Percentiles rank a stretch among this genome's conserved stretches.
These are phyloP conservation scores for Hydractinia echinata DNA, from an alignment of 30 jellyfish, hydroid and myxozoan genomes.

Conservation along the genomic window DNA sequence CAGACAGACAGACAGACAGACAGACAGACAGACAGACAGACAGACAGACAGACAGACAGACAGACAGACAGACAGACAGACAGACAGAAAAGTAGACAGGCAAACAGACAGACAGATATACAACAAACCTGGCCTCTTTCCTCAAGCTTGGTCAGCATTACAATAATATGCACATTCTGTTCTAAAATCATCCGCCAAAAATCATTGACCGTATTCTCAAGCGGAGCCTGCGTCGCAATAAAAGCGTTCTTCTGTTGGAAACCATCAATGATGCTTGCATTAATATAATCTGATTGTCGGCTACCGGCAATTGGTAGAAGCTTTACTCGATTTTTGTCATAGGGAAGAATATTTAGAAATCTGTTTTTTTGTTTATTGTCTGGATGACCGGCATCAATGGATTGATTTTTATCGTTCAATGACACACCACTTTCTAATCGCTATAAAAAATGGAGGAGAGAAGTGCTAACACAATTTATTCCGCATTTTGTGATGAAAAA, in stretches of 20 bases:
- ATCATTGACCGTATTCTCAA: conserved; percentile 70
- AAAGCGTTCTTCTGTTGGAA: conserved; percentile 74
- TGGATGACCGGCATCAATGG: conserved; percentile 63
- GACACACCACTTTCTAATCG: conserved; percentile 82
- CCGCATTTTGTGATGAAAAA: too few relatives aligned
- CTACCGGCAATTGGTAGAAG: conserved; percentile 75
- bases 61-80: too few relatives aligned
- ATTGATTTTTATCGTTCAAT: conserved; percentile 63
- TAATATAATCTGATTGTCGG: conserved; percentile 83
- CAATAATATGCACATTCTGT: conserved; percentile 70
- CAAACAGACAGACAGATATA: too few relatives aligned
- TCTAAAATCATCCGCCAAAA: conserved; percentile 97
- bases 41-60: too few relatives aligned
- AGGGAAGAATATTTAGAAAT: conserved; percentile 80
- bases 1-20: too few relatives aligned
- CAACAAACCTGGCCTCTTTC: conserved; percentile 83
- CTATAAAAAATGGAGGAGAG: conserved; percentile 11
- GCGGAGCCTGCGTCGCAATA: conserved; percentile 94
- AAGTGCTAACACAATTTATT: too few relatives aligned
- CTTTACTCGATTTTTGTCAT: conserved; percentile 80
- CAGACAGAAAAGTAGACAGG: too few relatives aligned
- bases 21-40: too few relatives aligned
- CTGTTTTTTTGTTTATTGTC: conserved; percentile 91
- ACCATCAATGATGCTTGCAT: conserved; percentile 90
- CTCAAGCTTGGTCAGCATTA: conserved; percentile 81